Conservation (phyloP, 2,113 vertebrate species). For the Colius striatus region DNA sequence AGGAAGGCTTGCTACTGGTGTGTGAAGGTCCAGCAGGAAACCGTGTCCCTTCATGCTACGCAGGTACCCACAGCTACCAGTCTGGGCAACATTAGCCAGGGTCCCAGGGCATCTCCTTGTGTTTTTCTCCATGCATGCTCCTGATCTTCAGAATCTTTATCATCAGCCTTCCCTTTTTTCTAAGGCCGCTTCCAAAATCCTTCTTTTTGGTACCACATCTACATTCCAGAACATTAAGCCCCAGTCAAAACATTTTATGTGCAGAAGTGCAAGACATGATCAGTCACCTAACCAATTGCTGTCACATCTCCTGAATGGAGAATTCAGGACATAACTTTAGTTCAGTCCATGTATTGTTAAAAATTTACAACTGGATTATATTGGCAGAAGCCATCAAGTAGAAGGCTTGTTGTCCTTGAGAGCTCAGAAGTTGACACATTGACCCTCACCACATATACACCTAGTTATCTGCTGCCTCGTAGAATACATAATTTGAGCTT, state of each 20-base stretch:
- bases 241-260: fast-evolving
- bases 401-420: neutral
- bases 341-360: neutral
- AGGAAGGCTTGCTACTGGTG: neutral
- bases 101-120: neutral
- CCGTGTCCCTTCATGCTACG: fast-evolving
- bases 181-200: neutral
- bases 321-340: neutral
- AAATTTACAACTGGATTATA: neutral
- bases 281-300: fast-evolving
- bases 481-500: neutral
- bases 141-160: neutral
- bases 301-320: neutral
- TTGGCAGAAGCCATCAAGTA: neutral
- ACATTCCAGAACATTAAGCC: neutral
- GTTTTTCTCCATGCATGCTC: neutral
- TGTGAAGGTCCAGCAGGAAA: neutral
- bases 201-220: neutral
- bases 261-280: neutral
- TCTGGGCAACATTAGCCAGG: fast-evolving
- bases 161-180: neutral
- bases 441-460: fast-evolving
- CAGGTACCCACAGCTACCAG: neutral
- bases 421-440: neutral
- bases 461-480: neutral